Base-by-base conservation (phyloP, 1,140 invertebrate genomes). In the Lepidurus arcticus region DNA sequence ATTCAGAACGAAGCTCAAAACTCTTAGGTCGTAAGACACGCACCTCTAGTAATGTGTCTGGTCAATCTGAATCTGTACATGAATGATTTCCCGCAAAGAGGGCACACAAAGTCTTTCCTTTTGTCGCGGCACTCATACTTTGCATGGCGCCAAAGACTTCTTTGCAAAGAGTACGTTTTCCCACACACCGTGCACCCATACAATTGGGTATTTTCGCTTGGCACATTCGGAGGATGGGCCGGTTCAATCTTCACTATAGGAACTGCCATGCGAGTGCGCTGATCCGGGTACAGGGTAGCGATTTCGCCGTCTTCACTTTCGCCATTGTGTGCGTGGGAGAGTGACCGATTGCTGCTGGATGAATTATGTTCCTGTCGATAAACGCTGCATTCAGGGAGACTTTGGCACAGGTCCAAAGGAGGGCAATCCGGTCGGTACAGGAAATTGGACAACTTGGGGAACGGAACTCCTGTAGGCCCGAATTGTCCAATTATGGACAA, bases 361-460 rank as follows among this genome's bases (percentile, higher is more conserved):
- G 53, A 65, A 65, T 65, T 65, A 10, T 65, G 53, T 21, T 65
- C 53, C 8, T 65, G 53, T 65, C 53, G 53, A 65, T 65, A 65
- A 65, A 65, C 53, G 21, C 53, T 65, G 53, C 53, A 65, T 65
- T 65, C 53, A 65, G 53, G 53, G 21, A 65, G 53, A 65, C 13
- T 65, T 65, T 65, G 53, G 21, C 53, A 65, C 6, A 65, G 53
- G 13, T 65, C 53, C 53, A 65, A 65, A 13, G 53, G 53, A 21
- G 53, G 53, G 21, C 53, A 65, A n/a, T 65, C 53, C 53, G 53
- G 53, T 21, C 53, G 53, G 53, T 65, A 65, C 21, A 21, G 21
- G 53, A 65, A 65, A 16, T 16, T 65, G 13, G 53, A 65, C 16
- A 65, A 21, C 21, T 65, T 65, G 13, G 53, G 53, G 53, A 65